Evolutionary conservation across 1,140 invertebrate species (phyloP), one percentile per base, ranked within the genome.

Genomic region (Charaxes varanes): DNA sequence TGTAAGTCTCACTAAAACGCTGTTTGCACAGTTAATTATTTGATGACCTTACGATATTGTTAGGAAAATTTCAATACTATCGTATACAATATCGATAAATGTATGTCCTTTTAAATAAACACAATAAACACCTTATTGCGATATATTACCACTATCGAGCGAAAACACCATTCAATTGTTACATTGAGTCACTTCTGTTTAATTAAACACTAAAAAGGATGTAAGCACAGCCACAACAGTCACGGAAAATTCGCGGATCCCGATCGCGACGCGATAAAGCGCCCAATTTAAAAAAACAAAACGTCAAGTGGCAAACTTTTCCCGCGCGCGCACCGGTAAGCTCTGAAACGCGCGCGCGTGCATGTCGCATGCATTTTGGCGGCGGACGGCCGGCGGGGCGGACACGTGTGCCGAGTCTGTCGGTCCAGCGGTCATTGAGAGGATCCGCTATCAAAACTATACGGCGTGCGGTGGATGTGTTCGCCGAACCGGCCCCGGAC

Each of bases 381-480:
- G 37, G 40, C 37, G 6, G 14, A 23, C 27, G 46, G 34, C 54
- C 49, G 41, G 24, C 42, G 46, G 49, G 37, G 55, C 50, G 41
- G 37, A 58, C 53, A 74, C 78, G 79, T 83, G 81, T 83, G 74
- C 63, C 64, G 68, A 59, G 70, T 61, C 67, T 66, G 64, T 78
- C 66, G 73, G 79, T 74, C 81, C 73, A 76, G 67, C 81, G 81
- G 81, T 81, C 81, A 84, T 84, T 84, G 81, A 84, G 61, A 55
- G 65, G 63, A 71, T 79, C 27, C 15, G 68, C 70, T 74, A 77
- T 80, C 78, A 83, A 74, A 77, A 77, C 65, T 80, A 77, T 68
- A 68, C 62, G 53, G 58, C 56, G 60, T 52, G 56, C 53, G 53
- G 50, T 66, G 60, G 63, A 66, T 72, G 71, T 76, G 74, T 76